Percentiles rank a stretch among this genome's conserved stretches.
phyloP scores from a whole-genome alignment of 2,113 vertebrate species.

The Genyomyrus donnyi region DNA sequence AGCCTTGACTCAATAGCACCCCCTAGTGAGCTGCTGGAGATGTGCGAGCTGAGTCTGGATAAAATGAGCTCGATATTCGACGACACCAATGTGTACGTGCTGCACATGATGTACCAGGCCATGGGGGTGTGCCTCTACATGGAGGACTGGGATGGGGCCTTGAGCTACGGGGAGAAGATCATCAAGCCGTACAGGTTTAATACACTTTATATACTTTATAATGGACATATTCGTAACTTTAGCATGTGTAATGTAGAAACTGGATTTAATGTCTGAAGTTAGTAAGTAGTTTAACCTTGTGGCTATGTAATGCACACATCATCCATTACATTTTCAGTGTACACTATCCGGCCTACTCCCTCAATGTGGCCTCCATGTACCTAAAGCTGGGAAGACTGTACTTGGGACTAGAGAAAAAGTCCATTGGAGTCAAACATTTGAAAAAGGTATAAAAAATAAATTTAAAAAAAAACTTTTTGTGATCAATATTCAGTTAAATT shows the following conservation, averaged over 20 bases:
- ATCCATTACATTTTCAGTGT: constrained; percentile 52
- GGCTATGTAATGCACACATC: neutral
- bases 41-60: constrained; percentile 86
- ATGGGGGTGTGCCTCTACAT: constrained; percentile 89
- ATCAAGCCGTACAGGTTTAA: constrained; percentile 78
- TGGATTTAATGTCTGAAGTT: neutral
- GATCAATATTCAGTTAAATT: neutral
- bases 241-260: neutral
- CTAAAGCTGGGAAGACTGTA: constrained; percentile 84
- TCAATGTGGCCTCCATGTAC: constrained; percentile 94
- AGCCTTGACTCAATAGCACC: constrained; percentile 75
- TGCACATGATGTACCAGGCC: constrained; percentile 98
- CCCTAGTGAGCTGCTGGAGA: constrained; percentile 83
- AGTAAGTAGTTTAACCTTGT: neutral
- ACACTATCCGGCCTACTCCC: constrained; percentile 81
- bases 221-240: neutral
- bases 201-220: neutral
- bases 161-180: constrained; percentile 83
- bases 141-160: constrained; percentile 74
- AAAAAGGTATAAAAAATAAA: constrained; percentile 65
- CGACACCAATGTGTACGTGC: constrained; percentile 84
- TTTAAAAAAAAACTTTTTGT: no score
- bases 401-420: constrained; percentile 63
- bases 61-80: constrained; percentile 83
- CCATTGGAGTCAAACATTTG: constrained; percentile 60